Evolutionary conservation across 1,140 invertebrate species (phyloP).

Genomic region (Rhagoletis pomonella): DNA sequence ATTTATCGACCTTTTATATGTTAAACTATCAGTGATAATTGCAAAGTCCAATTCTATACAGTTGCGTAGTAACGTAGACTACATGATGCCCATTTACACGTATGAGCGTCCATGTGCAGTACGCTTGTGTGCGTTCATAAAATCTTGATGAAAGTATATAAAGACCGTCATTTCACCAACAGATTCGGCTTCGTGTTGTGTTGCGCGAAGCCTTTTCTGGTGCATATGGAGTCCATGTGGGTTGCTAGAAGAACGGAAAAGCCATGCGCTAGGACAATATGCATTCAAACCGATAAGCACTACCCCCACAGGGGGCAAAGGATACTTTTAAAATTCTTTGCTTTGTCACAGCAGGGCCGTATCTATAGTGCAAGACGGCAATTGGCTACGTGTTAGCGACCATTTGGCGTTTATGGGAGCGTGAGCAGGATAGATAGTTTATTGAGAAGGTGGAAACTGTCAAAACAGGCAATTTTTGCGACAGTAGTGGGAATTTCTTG

Average conservation of each 20-base stretch:
- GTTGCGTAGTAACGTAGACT: background rate
- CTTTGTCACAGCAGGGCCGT: background rate
- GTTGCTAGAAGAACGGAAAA: constrained; percentile 21
- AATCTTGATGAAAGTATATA: constrained; percentile 57
- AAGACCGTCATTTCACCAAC: constrained; percentile 54
- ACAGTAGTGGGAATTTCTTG: constrained; percentile 36
- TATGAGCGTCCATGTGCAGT: constrained; percentile 30
- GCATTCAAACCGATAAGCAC: background rate
- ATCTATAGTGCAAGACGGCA: background rate
- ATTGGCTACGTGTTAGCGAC: constrained; percentile 33
- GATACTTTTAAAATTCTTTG: constrained; percentile 30
- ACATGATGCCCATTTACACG: constrained; percentile 36
- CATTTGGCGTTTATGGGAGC: constrained; percentile 17
- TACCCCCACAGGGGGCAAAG: background rate
- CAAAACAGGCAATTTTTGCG: constrained; percentile 12
- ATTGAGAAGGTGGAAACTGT: constrained; percentile 43
- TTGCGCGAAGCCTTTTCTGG: constrained; percentile 52
- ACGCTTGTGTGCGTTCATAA: constrained; percentile 53
- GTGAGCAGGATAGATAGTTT: constrained; percentile 40
- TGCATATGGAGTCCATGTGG: constrained; percentile 18
- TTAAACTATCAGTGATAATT: too few relatives aligned
- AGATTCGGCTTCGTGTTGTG: constrained; percentile 56
- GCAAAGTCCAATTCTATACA: too few relatives aligned
- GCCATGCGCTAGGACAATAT: constrained; percentile 53
- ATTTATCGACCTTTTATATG: too few relatives aligned